Percentiles rank a stretch among this genome's conserved stretches.
phyloP scores from a whole-genome alignment of 1,140 invertebrate species.

The Neodiprion lecontei region DNA sequence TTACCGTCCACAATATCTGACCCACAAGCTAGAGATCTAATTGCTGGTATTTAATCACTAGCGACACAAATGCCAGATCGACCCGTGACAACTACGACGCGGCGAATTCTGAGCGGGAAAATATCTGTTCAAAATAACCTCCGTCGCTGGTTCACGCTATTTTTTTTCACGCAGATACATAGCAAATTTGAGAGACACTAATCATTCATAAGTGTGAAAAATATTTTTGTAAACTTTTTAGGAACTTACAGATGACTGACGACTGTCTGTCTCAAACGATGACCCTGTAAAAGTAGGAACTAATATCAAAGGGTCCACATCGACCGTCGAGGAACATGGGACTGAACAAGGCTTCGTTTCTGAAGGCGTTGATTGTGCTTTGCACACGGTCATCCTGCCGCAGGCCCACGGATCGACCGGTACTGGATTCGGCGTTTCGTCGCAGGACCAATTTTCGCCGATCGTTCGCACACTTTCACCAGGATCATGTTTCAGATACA shows the following conservation, averaged over 20 bases:
- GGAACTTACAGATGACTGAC: not conserved
- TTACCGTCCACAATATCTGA: too few species aligned
- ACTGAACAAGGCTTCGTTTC: not conserved
- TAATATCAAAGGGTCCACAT: not conserved
- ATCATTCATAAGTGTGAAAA: too few species aligned
- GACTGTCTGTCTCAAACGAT: not conserved
- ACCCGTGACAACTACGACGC: too few species aligned
- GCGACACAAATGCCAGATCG: too few species aligned
- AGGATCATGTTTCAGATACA: slow-evolving; percentile 20
- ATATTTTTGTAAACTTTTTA: too few species aligned
- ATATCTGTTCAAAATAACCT: too few species aligned
- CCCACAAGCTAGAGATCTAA: too few species aligned
- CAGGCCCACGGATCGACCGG: slow-evolving; percentile 17
- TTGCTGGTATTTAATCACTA: too few species aligned
- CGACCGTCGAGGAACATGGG: not conserved
- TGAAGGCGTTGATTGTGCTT: slow-evolving; percentile 24
- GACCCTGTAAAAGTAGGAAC: not conserved
- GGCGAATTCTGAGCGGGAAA: too few species aligned
- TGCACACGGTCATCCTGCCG: slow-evolving; percentile 12
- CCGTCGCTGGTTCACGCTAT: too few species aligned
- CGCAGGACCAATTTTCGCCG: slow-evolving; percentile 13
- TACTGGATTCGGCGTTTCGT: slow-evolving; percentile 1
- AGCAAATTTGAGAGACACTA: too few species aligned
- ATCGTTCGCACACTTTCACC: slow-evolving; percentile 11
- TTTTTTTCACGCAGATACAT: too few species aligned